Conservation (phyloP, 2,888 invertebrate species). For the Thelaira solivaga region DNA sequence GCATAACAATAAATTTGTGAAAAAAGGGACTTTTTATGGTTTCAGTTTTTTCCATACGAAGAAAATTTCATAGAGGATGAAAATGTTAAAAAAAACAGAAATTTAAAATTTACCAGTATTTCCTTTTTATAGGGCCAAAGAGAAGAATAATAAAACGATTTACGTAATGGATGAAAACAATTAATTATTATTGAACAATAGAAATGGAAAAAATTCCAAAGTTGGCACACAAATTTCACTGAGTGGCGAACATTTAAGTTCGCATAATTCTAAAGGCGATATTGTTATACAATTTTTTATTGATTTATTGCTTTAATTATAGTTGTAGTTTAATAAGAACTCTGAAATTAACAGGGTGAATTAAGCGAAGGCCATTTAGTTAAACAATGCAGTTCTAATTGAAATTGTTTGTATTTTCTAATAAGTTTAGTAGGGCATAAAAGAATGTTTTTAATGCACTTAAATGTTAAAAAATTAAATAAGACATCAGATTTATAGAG, state of each 20-base stretch:
- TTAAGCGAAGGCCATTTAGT: no score
- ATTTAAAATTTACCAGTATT: background rate
- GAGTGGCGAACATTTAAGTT: background rate
- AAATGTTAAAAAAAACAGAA: background rate
- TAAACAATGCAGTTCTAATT: no score
- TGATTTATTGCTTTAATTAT: background rate
- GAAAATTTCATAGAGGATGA: background rate
- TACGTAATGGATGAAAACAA: conserved; percentile 65
- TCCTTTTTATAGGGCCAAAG: background rate
- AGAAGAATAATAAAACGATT: conserved; percentile 46
- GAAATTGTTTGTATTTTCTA: no score
- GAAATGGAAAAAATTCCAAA: background rate
- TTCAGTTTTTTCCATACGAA: conserved; percentile 12
- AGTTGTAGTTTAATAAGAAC: no score
- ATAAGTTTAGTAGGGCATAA: no score
- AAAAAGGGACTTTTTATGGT: conserved; percentile 37
- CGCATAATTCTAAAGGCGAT: background rate
- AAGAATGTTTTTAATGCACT: no score
- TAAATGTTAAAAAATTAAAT: no score
- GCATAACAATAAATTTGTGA: conserved; percentile 59
- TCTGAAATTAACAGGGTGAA: no score
- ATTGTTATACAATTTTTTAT: background rate
- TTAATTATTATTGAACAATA: conserved; percentile 66
- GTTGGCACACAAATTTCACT: conserved; percentile 20
- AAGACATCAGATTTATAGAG: no score